These are phyloP conservation scores for Sebastes vulpes DNA, from an alignment of 2,797 vertebrate species.

Conservation along the genomic window DNA sequence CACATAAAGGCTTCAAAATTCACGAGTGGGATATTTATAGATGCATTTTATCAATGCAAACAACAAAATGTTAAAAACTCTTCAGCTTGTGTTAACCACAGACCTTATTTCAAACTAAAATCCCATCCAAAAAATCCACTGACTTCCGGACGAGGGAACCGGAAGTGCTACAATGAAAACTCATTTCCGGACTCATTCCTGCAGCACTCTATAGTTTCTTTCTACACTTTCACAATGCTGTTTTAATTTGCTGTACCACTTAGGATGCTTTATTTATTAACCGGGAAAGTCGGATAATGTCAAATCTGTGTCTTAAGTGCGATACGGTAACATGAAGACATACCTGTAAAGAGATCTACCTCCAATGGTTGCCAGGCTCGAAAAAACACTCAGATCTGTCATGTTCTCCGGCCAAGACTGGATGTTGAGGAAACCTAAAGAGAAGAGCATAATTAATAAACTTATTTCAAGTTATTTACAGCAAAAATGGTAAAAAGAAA, in stretches of 20 bases:
- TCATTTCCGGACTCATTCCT: too few species aligned
- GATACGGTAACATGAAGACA: not conserved
- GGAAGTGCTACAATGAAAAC: too few species aligned
- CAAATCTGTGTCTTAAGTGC: not conserved
- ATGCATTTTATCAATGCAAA: too few species aligned
- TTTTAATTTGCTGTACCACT: not conserved
- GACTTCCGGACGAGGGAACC: too few species aligned
- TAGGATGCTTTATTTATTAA: too few species aligned
- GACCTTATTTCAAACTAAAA: too few species aligned
- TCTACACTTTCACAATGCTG: not conserved
- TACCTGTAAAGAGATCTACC: constrained; percentile 95
- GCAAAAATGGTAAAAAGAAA: not conserved
- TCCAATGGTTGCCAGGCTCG: constrained; percentile 94
- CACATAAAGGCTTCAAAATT: too few species aligned
- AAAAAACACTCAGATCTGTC: constrained; percentile 96
- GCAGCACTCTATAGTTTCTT: too few species aligned
- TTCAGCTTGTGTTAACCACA: too few species aligned
- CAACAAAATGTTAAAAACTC: too few species aligned
- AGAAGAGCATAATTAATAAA: not conserved
- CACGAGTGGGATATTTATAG: too few species aligned
- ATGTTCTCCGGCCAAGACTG: constrained; percentile 99
- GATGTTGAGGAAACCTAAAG: constrained; percentile 93
- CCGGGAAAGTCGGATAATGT: not conserved
- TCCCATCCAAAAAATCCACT: too few species aligned
- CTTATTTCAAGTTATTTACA: not conserved